Evolutionary conservation across 2,113 vertebrate genomes (phyloP), one percentile per base, ranked within the genome.

Genomic region (Blennius ocellaris): DNA sequence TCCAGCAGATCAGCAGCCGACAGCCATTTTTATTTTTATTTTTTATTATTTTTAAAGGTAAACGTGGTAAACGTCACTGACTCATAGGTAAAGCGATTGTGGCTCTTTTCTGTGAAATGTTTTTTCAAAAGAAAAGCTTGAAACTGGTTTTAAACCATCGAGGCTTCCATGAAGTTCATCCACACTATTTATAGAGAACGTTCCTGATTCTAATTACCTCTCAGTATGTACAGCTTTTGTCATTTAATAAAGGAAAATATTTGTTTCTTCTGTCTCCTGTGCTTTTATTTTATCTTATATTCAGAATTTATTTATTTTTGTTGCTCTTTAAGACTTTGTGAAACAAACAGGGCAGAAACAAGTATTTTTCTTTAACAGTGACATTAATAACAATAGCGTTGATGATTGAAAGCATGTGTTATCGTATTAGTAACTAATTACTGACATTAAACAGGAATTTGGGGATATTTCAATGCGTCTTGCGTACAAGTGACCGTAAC

Each of bases 231-330:
- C 73, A 86, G 65, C 54, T 73, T 73, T 49, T 81, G 64, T 80
- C 41, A 74, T 72, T 85, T 80, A 98, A 98, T 98, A 98, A 98
- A 98, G 95, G 95, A 95, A 96, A 96, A 96, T 96, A 96, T 94
- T 96, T 96, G 95, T 96, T 97, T 97, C 95, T 94, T 92, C 92
- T 82, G 93, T 93, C 86, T 95, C 90, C 89, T 94, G 92, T 95
- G 92, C 82, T 94, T 97, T 94, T 94, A 92, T 96, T 94, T 62
- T 67, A 6, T 68, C 61, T 41, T 37, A 45, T 15, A n/a, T 47
- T 67, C 41, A 21, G 11, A 73, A 61, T 45, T 30, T 2, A 30
- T 73, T 63, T 1, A 38, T 9, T 11, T 45, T 45, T 45, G 2
- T 30, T 2, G 21, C n/a, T 7, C 1, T 45, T 48, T 2, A 7